A percentile compares a stretch with the other conserved stretches of the same genome.
These are phyloP conservation scores for Pocillopora meandrina DNA, from an alignment of 92 coral and sea anemone genomes.

Conservation along the genomic window DNA sequence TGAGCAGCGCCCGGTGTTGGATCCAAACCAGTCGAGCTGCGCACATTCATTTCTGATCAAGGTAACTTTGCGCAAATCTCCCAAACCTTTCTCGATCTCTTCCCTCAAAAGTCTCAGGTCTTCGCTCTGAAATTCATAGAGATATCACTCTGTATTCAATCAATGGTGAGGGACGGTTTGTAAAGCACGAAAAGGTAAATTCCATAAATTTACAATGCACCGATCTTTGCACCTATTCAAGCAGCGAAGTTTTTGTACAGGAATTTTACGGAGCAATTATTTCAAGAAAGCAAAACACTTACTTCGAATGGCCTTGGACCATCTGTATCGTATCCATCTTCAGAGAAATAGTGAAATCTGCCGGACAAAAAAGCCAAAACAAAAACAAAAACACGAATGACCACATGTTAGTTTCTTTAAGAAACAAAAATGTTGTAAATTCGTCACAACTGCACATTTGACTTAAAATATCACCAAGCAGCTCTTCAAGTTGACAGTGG, in stretches of 20 bases:
- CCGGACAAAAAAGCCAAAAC: background rate
- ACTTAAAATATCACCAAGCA: too few relatives aligned
- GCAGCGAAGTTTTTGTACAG: too few relatives aligned
- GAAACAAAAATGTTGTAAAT: too few relatives aligned
- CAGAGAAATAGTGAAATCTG: constrained; percentile 98
- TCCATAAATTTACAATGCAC: too few relatives aligned
- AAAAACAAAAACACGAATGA: background rate
- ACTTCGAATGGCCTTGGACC: constrained; percentile 96
- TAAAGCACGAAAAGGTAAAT: too few relatives aligned
- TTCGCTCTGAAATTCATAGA: constrained; percentile 73
- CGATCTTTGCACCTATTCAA: too few relatives aligned
- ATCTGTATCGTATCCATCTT: constrained; percentile 85
- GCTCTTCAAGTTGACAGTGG: too few relatives aligned
- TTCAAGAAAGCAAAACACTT: background rate
- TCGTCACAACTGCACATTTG: too few relatives aligned
- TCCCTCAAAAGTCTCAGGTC: constrained; percentile 90
- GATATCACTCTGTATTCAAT: background rate
- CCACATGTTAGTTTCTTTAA: background rate
- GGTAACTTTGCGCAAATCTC: constrained; percentile 89
- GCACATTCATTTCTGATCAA: constrained; percentile 94
- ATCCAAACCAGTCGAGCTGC: constrained; percentile 96
- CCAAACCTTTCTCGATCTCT: constrained; percentile 88
- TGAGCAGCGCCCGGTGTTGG: constrained; percentile 84
- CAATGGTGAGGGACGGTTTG: background rate
- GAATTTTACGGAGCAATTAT: background rate